Conservation (phyloP, 2,888 invertebrate species). For the Leptarthrus brevirostris region DNA sequence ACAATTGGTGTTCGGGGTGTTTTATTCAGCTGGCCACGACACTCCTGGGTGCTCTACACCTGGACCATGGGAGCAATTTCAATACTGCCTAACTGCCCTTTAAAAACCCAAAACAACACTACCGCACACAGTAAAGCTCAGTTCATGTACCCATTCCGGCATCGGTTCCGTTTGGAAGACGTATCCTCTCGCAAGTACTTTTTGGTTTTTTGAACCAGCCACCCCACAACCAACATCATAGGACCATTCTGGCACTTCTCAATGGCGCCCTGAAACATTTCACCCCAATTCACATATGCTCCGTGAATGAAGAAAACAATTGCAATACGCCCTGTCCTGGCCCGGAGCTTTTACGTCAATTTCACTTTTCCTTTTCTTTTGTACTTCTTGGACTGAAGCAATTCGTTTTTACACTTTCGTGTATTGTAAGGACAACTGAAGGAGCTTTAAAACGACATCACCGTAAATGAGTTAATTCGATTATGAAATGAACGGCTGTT, state of each 20-base stretch:
- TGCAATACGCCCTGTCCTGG: background rate
- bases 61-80: conserved; percentile 67
- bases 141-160: background rate
- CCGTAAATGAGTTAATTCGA: background rate
- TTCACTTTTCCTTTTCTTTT: conserved; percentile 24
- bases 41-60: conserved; percentile 68
- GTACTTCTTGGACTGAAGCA: background rate
- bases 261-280: conserved; percentile 8
- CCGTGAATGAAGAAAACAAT: conserved; percentile 31
- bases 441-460: background rate
- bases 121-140: conserved; percentile 30
- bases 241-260: background rate
- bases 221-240: background rate
- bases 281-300: conserved; percentile 27
- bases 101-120: conserved; percentile 68
- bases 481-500: background rate
- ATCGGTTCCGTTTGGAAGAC: conserved; percentile 16
- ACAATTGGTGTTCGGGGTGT: conserved; percentile 67
- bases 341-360: conserved; percentile 3
- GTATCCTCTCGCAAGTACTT: conserved; percentile 22
- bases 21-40: conserved; percentile 67
- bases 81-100: conserved; percentile 67
- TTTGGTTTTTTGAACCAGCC: conserved; percentile 8
- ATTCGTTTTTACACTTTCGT: conserved; percentile 31
- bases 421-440: background rate